Base-by-base conservation (phyloP, 2,797 vertebrate species). In the Enoplosus armatus region DNA sequence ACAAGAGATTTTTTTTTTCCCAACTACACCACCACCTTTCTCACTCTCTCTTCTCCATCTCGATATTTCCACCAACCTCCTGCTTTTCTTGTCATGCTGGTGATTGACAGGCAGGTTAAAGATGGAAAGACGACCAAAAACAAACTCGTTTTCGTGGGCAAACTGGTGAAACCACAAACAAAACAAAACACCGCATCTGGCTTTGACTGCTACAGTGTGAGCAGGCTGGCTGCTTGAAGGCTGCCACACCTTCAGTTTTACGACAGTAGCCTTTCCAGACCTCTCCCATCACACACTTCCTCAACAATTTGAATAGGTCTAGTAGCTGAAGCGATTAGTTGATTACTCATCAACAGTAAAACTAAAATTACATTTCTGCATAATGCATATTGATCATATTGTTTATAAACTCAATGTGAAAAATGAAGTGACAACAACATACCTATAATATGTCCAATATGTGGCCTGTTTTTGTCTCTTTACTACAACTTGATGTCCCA, bases 1-100 rank as follows among this genome's bases (percentile, higher is more conserved):
- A 86, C 73, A 82, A 69, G 50, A 26, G 29, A 50, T 6, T 70
- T 18, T 8, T 16, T 41, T 71, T 16, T n/a, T 3, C 18, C 37
- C 12, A 48, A 24, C 20, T 33, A 50, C n/a, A n/a, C 41, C 50
- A 9, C 27, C 65, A 75, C 73, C 47, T 55, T 62, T 41, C 50
- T 60, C 55, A 9, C 56, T 50, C 41, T 43, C 4, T 65, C 27
- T 31, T 68, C 15, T 69, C 8, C 18, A 37, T 51, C 47, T 55
- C 15, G 6, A 48, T n/a, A 33, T 60, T 39, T 72, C 31, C 39
- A 79, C 16, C 67, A 39, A 35, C 26, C 18, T 64, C 8, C 64
- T 54, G 27, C 33, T 56, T 31, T 31, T 33, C 41, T 41, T n/a
- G 15, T 53, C 3, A 6, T 55, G 59, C 22, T 8, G 31, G 20